A percentile compares a stretch with the other conserved stretches of the same genome.
These are phyloP conservation scores for Ictalurus punctatus DNA, from an alignment of 2,113 vertebrate species.

Conservation along the genomic window DNA sequence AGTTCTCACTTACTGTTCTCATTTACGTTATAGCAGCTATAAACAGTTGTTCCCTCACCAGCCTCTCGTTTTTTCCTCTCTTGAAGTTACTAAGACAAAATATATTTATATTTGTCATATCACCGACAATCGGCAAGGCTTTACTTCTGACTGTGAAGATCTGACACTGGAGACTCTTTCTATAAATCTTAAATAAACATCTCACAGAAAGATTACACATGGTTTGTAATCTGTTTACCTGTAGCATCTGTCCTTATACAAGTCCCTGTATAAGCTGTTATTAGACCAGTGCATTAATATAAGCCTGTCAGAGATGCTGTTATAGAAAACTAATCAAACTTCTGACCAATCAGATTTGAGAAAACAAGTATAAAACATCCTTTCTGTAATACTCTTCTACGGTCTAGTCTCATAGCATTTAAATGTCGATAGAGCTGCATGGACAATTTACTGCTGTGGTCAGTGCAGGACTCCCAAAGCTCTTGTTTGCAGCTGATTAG, in stretches of 20 bases:
- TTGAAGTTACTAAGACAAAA: no score
- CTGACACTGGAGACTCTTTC: not conserved
- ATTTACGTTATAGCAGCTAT: no score
- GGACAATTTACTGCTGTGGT: not conserved
- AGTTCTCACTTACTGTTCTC: not conserved
- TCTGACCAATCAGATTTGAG: not conserved
- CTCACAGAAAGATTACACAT: not conserved
- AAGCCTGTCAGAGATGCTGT: not conserved
- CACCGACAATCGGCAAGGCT: no score
- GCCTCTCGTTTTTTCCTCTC: no score
- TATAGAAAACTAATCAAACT: not conserved
- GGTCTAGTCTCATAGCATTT: not conserved
- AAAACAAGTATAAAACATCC: not conserved
- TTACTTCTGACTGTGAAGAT: no score
- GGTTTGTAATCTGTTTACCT: not conserved
- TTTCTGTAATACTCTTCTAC: not conserved
- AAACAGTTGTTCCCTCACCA: no score
- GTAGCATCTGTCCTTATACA: not conserved
- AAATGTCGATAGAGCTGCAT: not conserved
- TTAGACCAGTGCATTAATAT: not conserved
- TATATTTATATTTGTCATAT: no score
- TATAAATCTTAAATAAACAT: not conserved
- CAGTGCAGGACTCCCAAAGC: constrained; percentile 10
- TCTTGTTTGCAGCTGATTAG: constrained; percentile 11
- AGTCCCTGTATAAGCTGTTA: not conserved